These are phyloP conservation scores for Drosophila neocordata DNA, from an alignment of 1,140 invertebrate genomes.

Conservation along the genomic window DNA sequence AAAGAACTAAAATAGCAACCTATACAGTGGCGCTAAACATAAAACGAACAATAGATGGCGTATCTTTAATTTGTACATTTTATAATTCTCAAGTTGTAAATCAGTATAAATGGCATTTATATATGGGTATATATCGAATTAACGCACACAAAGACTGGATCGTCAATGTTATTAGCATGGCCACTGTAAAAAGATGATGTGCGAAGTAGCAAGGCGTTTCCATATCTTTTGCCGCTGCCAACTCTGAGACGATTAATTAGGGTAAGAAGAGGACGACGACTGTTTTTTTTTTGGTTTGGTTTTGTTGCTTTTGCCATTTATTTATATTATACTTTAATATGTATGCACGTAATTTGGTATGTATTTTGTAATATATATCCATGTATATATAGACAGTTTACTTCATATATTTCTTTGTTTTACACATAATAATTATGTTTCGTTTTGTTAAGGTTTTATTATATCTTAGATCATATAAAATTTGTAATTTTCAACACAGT, in stretches of 20 bases:
- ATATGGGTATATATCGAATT: neutral
- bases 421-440: constrained; percentile 72
- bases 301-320: constrained; percentile 66
- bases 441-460: constrained; percentile 23
- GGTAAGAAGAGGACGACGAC: no score
- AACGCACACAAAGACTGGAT: constrained; percentile 92
- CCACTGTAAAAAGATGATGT: constrained; percentile 96
- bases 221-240: constrained; percentile 88
- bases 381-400: constrained; percentile 58
- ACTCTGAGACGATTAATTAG: neutral
- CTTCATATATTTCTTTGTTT: constrained; percentile 48
- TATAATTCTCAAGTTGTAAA: constrained; percentile 47
- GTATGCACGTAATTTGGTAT: constrained; percentile 55
- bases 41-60: constrained; percentile 28
- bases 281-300: neutral
- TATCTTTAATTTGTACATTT: neutral
- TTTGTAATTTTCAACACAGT: constrained; percentile 77
- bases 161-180: constrained; percentile 97
- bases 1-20: no score
- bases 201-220: constrained; percentile 95
- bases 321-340: constrained; percentile 49
- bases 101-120: neutral
- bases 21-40: neutral
- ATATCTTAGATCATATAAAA: constrained; percentile 62
- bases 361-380: constrained; percentile 42